phyloP scores from a whole-genome alignment of 1,140 invertebrate species.

The Sinella curviseta region DNA sequence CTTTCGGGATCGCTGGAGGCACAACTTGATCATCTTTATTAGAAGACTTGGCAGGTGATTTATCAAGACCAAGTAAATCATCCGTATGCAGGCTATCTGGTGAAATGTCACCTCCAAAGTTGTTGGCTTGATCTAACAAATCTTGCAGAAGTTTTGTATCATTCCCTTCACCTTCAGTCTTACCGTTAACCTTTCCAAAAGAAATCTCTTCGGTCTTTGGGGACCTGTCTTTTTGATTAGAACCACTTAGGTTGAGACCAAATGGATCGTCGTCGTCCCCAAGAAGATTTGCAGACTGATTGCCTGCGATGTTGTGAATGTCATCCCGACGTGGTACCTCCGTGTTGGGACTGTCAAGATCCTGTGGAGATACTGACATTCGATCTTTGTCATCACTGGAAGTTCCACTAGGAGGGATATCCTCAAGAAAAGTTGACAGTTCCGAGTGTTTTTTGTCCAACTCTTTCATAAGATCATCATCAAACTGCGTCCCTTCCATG shows the following conservation, averaged over 20 bases:
- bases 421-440: slow-evolving; percentile 40
- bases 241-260: background rate
- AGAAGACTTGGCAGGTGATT: background rate
- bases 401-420: slow-evolving; percentile 7
- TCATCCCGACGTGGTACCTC: background rate
- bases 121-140: background rate
- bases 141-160: background rate
- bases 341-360: too few species aligned
- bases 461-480: slow-evolving; percentile 39
- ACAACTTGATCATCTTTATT: slow-evolving; percentile 6
- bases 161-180: background rate
- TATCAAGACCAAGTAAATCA: background rate
- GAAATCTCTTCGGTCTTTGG: background rate
- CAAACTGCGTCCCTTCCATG: slow-evolving; percentile 23
- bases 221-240: background rate
- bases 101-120: background rate
- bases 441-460: slow-evolving; percentile 43
- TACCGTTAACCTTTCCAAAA: slow-evolving; percentile 6
- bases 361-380: background rate
- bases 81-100: background rate
- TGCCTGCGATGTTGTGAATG: too few species aligned
- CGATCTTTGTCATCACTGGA: background rate
- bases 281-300: background rate
- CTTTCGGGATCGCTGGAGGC: background rate
- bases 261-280: slow-evolving; percentile 3